Conservation (phyloP, 2,888 invertebrate genomes). For the Hedychridium roseum region DNA sequence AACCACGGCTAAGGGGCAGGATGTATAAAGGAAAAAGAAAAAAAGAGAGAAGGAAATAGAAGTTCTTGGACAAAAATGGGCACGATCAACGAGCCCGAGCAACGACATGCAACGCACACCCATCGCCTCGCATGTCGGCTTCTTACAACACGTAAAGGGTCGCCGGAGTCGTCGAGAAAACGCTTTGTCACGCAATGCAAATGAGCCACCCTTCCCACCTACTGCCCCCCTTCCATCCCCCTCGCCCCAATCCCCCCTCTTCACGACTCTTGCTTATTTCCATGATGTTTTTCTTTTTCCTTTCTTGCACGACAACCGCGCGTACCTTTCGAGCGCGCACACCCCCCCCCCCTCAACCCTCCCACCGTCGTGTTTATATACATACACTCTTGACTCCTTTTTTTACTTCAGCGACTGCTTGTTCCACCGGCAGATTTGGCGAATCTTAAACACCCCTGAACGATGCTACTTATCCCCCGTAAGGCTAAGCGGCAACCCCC, state of each 20-base stretch:
- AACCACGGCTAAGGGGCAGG: too few relatives aligned
- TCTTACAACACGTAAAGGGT: conserved; percentile 47
- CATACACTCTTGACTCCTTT: too few relatives aligned
- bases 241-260: too few relatives aligned
- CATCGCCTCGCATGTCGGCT: conserved; percentile 19
- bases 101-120: conserved; percentile 37
- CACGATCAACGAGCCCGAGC: conserved; percentile 21
- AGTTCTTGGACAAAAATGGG: conserved; percentile 19
- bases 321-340: background rate
- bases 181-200: conserved; percentile 55
- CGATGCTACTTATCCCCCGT: too few relatives aligned
- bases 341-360: background rate
- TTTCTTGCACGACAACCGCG: background rate
- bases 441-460: conserved; percentile 31
- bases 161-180: conserved; percentile 42
- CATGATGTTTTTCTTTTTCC: conserved; percentile 1
- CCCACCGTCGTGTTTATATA: too few relatives aligned
- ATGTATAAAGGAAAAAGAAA: conserved; percentile 10
- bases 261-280: too few relatives aligned
- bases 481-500: too few relatives aligned
- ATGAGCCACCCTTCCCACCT: conserved; percentile 34
- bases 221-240: background rate
- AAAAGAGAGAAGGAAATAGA: background rate
- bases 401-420: too few relatives aligned
- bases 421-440: conserved; percentile 31